Evolutionary conservation across 2,113 vertebrate species (phyloP), one percentile per base, ranked within the genome.

Genomic region (Prionailurus bengalensis): DNA sequence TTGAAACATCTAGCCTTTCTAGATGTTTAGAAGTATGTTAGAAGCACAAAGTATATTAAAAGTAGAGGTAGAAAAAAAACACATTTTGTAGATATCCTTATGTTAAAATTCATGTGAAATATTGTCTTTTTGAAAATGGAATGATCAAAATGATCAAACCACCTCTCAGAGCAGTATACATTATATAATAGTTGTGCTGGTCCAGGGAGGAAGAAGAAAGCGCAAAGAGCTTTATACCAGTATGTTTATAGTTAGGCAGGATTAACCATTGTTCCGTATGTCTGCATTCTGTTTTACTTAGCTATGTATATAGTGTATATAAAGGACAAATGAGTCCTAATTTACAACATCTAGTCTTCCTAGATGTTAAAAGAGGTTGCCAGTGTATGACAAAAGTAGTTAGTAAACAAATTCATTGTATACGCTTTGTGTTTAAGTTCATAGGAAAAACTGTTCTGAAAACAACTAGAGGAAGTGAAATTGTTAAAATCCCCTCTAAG

Each of bases 1-100:
- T 90, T 96, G 85, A 97, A 97, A 97, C 95, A 96, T 96, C 85
- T 97, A 88, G 48, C 91, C 89, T 95, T 92, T 83, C 93, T 96
- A 95, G 89, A 92, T 92, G 76, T 88, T 92, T 88, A 96, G 89
- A 94, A 95, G 68, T 88, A 45, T 45, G 45, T 45, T 45, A 45
- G 45, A 45, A 45, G 48, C 76, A 94, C 96, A 96, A 92, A 76
- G 48, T 95, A 91, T 91, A 89, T 89, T 94, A 88, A 96, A 95
- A 96, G 92, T 94, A 94, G 92, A 81, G 73, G 45, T 96, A 85
- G 80, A 42, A 84, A 89, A 88, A 96, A 86, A 71, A 85, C 73
- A 90, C 63, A 82, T 76, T 87, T 92, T 87, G 66, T 83, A 87
- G 53, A 83, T 86, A 61, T 7, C 12, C 19, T 66, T 95, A 79